Evolutionary conservation across 2,888 invertebrate genomes (phyloP).

Genomic region (Clivina fossor): DNA sequence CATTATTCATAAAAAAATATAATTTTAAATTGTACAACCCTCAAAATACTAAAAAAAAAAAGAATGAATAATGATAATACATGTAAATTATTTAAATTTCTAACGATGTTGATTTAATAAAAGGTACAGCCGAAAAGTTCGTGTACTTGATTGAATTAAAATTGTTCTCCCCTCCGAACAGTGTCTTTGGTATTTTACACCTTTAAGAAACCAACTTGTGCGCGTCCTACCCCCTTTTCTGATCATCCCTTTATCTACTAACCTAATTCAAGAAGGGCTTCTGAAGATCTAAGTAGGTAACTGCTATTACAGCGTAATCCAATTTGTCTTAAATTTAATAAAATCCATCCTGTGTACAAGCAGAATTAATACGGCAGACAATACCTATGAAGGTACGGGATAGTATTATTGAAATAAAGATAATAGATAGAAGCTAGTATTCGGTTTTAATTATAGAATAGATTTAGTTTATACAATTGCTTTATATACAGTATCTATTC

Average conservation of each 20-base stretch:
- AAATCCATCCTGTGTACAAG: conserved; percentile 26
- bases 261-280: conserved; percentile 31
- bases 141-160: not conserved
- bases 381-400: not conserved
- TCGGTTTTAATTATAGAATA: not conserved
- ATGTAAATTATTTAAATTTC: not conserved
- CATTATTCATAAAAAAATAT: too few species aligned
- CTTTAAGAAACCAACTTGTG: conserved; percentile 8
- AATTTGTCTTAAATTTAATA: conserved; percentile 33
- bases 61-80: too few species aligned
- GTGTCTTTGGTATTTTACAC: too few species aligned
- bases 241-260: conserved; percentile 10
- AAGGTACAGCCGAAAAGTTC: not conserved
- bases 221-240: conserved; percentile 11
- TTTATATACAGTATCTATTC: too few species aligned
- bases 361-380: conserved; percentile 15
- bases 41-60: too few species aligned
- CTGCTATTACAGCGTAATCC: conserved; percentile 31
- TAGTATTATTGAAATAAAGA: not conserved
- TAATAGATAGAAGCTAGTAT: not conserved
- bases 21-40: too few species aligned
- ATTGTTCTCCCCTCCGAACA: too few species aligned
- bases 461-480: not conserved
- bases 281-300: conserved; percentile 31
- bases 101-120: not conserved